These are phyloP conservation scores for Lasiurus borealis DNA, from an alignment of 2,113 vertebrate genomes.

Conservation along the genomic window DNA sequence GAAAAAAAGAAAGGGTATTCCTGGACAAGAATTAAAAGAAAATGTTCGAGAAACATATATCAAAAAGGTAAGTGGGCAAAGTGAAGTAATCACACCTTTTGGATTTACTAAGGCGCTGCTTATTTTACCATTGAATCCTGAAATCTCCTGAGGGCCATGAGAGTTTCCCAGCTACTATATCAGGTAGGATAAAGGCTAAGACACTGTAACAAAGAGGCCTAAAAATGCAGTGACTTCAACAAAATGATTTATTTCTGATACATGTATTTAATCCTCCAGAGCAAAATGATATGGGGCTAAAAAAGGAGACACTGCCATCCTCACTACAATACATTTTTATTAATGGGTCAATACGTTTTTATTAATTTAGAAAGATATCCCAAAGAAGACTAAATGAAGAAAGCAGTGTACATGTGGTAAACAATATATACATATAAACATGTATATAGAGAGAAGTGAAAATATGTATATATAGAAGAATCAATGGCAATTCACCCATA, in stretches of 20 bases:
- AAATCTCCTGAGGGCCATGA: not conserved
- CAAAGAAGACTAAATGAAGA: not conserved
- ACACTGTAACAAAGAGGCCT: not conserved
- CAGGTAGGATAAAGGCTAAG: not conserved
- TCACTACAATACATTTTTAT: not conserved
- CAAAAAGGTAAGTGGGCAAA: slow-evolving; percentile 19
- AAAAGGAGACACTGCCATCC: not conserved
- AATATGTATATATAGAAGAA: not conserved
- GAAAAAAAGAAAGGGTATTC: slow-evolving; percentile 48
- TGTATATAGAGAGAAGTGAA: not conserved
- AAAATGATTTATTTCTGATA: not conserved
- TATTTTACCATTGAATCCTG: accelerated
- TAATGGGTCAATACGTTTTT: not conserved
- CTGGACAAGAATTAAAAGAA: not conserved
- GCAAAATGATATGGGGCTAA: not conserved
- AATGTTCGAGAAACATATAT: accelerated
- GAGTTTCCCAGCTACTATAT: not conserved
- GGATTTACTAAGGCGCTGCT: not conserved
- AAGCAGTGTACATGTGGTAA: not conserved
- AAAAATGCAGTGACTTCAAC: not conserved
- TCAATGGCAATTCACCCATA: not conserved
- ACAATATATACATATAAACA: not conserved
- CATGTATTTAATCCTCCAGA: not conserved
- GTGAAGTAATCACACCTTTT: not conserved
- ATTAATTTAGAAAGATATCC: not conserved